Conservation (phyloP, 1,140 invertebrate genomes). For the Orius insidiosus region DNA sequence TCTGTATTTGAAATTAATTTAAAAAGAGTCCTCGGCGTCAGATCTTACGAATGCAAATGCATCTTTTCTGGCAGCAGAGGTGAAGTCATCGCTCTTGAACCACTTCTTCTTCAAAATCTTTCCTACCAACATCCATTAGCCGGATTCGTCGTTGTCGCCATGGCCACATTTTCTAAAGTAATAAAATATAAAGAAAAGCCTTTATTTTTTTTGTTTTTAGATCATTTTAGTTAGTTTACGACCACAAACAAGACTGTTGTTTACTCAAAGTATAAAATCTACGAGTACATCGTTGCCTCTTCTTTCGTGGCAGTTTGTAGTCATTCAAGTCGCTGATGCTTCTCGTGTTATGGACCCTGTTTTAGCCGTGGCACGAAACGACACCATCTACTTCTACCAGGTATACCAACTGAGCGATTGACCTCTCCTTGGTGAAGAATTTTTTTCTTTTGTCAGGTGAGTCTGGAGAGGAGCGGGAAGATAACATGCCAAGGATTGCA, state of each 20-base stretch:
- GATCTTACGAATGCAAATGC: conserved; percentile 74
- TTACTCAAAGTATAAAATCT: conserved; percentile 26
- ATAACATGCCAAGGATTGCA: conserved; percentile 19
- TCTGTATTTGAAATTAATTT: conserved; percentile 94
- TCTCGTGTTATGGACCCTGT: conserved; percentile 61
- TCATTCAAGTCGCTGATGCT: conserved; percentile 55
- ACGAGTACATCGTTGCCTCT: conserved; percentile 55
- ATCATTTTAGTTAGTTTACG: conserved; percentile 72
- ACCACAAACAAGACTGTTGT: conserved; percentile 53
- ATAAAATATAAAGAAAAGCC: no score
- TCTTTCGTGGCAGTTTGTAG: conserved; percentile 79
- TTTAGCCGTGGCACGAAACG: conserved; percentile 67
- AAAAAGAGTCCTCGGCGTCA: conserved; percentile 70
- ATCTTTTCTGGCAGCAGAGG: conserved; percentile 86
- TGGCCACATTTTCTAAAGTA: conserved; percentile 83
- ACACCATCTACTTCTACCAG: conserved; percentile 66
- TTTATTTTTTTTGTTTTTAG: no score
- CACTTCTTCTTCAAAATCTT: conserved; percentile 50
- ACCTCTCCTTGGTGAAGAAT: no score
- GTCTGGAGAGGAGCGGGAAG: conserved; percentile 16
- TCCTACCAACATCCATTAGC: conserved; percentile 46
- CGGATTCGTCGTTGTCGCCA: conserved; percentile 64
- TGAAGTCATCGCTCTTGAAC: conserved; percentile 82
- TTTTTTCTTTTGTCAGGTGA: conserved; percentile 18
- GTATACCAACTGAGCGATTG: no score